Base-by-base conservation (phyloP, 1,140 invertebrate genomes). In the Drosophila murphyi region DNA sequence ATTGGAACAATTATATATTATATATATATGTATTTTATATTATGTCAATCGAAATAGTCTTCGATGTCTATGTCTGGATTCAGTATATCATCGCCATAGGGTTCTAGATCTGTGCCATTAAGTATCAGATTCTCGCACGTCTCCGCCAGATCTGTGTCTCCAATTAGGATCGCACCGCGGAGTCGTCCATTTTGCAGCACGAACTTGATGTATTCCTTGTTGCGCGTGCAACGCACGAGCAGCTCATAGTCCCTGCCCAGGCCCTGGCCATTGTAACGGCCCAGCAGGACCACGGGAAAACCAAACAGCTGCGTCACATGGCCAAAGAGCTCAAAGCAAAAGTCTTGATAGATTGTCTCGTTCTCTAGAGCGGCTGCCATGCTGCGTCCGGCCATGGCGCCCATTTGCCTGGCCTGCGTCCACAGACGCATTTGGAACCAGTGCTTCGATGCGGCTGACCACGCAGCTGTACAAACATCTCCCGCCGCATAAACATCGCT, bases 401-500 rank as follows among this genome's bases (percentile, higher is more conserved):
- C 99, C 98, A 99, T 99, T 93, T 99, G 98, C 71, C 98, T 93
- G 0, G 98, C 99, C 94, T 99, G 99, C 4, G 98, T 98, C 99
- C 99, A 99, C 2, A 99, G 92, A 54, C 98, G 94, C 96, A 99
- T 98, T 93, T 99, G 98, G 93, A 98, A 97, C 98, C 98, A 99
- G 90, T 98, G 97, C 43, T 94, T 92, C 1, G 20, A 20, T 20
- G 97, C 94, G 57, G 93, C 83, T 12, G 94, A 90, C 98, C 98
- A 99, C 34, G 92, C 92, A 34, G 96, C 95, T 72, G 94, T 94
- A 85, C 98, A 99, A 5, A 97, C 95, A 95, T 99, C 99, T 6
- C 99, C 99, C 56, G 98, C 98, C 12, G 98, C 98, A 94, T 96
- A 99, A 12, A 99, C 95, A 92, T 97, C 94, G 47, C 80, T 78